Evolutionary conservation across 2,888 invertebrate genomes (phyloP), one percentile per base, ranked within the genome.

Genomic region (Hypercompe scribonia): DNA sequence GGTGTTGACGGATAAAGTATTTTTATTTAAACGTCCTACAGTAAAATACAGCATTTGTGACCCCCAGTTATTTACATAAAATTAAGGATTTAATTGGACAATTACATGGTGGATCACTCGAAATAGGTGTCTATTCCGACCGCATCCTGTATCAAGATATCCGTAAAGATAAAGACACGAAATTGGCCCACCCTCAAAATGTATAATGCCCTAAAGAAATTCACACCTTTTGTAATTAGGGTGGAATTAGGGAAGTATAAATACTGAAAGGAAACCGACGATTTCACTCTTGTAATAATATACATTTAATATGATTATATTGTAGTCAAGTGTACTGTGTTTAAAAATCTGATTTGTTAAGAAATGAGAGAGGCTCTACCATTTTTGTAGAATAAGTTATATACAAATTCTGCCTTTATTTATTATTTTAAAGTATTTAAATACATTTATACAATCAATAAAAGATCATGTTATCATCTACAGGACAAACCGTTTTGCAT

Each of bases 151-250:
- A 84, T 90, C 84, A 84, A 93, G 93, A 94, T 94, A 92, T 90
- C 84, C 81, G 78, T 86, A 81, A 73, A 87, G 94, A 94, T 94
- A 93, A 92, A 81, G 77, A 73, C 70, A 74, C 87, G 78, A 86
- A 90, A 88, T 89, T 89, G 90, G 93, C 90, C 93, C 93, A 93
- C 94, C 93, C 94, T 92, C 88, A 83, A 90, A 90, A 91, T 82
- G 88, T 88, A 90, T 89, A 89, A 91, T 91, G 85, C 88, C 89
- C 88, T 90, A 87, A 91, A 90, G 90, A 94, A 92, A 94, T 95
- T 95, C 94, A 95, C 95, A 95, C 95, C 95, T 95, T 92, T 88
- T 90, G 90, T 94, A 94, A 95, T 95, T 94, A 93, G 93, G 89
- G 88, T 89, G 83, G 89, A 91, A 94, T 94, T 93, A 93, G 90